Conservation (phyloP, 2,113 vertebrate species). For the Pseudorectes ferrugineus region DNA sequence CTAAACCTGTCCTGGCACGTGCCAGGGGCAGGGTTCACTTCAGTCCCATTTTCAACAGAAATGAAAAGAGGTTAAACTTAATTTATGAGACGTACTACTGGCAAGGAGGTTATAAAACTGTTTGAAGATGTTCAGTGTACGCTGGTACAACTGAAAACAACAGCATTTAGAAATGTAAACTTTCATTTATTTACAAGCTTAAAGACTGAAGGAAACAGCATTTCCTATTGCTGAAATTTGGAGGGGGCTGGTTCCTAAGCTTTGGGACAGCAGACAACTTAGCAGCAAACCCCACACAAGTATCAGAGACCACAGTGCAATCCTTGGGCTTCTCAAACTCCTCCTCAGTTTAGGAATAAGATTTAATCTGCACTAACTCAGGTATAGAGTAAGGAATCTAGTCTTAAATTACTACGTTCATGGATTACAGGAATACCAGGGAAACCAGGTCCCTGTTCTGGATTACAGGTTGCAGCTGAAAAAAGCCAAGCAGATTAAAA, state of each 20-base stretch:
- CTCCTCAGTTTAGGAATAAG: constrained; percentile 41
- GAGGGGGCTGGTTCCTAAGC: constrained; percentile 61
- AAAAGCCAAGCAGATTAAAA: constrained; percentile 55
- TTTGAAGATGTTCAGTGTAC: constrained; percentile 61
- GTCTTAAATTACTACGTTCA: not conserved
- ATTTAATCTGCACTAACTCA: constrained; percentile 7
- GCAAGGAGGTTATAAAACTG: constrained; percentile 37
- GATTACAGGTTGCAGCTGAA: constrained; percentile 30
- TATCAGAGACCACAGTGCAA: constrained; percentile 46
- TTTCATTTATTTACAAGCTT: constrained; percentile 74
- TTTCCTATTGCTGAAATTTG: constrained; percentile 71
- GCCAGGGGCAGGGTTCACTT: constrained; percentile 49
- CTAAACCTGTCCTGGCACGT: constrained; percentile 2
- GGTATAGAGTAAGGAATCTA: not conserved
- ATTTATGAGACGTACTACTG: not conserved
- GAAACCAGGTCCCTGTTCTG: constrained; percentile 18
- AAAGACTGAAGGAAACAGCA: constrained; percentile 69
- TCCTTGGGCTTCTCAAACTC: not conserved
- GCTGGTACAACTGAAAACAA: constrained; percentile 43
- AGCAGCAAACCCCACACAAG: constrained; percentile 52
- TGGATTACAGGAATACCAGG: not conserved
- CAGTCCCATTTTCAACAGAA: constrained; percentile 15
- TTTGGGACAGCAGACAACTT: constrained; percentile 52
- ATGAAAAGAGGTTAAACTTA: constrained; percentile 11
- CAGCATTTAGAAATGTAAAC: constrained; percentile 74